Conservation (phyloP, 2,113 vertebrate species). For the Larimichthys crocea region DNA sequence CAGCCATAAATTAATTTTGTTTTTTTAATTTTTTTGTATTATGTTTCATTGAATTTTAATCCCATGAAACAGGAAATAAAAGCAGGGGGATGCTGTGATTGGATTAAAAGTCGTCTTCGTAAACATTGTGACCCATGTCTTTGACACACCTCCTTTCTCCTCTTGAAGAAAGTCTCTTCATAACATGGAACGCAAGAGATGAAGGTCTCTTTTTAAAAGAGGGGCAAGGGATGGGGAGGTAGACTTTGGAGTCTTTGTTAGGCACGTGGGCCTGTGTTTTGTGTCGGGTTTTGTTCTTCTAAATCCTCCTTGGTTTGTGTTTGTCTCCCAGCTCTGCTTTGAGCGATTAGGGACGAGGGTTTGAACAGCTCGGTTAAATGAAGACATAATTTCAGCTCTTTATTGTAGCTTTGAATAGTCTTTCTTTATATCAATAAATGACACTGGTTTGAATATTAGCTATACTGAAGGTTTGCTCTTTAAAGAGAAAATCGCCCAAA, state of each 20-base stretch:
- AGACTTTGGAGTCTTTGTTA: slow-evolving; percentile 83
- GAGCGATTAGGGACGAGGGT: slow-evolving; percentile 78
- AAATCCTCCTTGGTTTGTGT: slow-evolving; percentile 78
- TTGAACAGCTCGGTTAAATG: slow-evolving; percentile 67
- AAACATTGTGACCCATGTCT: slow-evolving; percentile 85
- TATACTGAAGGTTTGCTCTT: slow-evolving; percentile 52
- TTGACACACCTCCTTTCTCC: slow-evolving; percentile 76
- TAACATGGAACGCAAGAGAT: slow-evolving; percentile 74
- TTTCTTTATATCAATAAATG: slow-evolving; percentile 69
- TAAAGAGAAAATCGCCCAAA: slow-evolving; percentile 49
- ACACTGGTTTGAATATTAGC: slow-evolving; percentile 67
- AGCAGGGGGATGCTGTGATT: slow-evolving; percentile 77
- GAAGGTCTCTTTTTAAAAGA: slow-evolving; percentile 78
- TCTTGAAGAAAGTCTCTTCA: slow-evolving; percentile 79
- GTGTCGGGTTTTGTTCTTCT: slow-evolving; percentile 80
- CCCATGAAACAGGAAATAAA: slow-evolving; percentile 83
- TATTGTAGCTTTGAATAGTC: slow-evolving; percentile 71
- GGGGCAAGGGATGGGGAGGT: slow-evolving; percentile 72
- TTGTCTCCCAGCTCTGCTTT: slow-evolving; percentile 80
- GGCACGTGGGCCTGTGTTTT: slow-evolving; percentile 73
- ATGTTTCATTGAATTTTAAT: slow-evolving; percentile 83
- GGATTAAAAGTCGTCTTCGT: slow-evolving; percentile 84
- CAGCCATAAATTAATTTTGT: slow-evolving; percentile 83
- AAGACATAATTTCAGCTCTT: slow-evolving; percentile 70
- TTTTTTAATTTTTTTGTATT: slow-evolving; percentile 83